Base-by-base conservation (phyloP, 2,797 vertebrate species). In the Hafferia zeledoni region DNA sequence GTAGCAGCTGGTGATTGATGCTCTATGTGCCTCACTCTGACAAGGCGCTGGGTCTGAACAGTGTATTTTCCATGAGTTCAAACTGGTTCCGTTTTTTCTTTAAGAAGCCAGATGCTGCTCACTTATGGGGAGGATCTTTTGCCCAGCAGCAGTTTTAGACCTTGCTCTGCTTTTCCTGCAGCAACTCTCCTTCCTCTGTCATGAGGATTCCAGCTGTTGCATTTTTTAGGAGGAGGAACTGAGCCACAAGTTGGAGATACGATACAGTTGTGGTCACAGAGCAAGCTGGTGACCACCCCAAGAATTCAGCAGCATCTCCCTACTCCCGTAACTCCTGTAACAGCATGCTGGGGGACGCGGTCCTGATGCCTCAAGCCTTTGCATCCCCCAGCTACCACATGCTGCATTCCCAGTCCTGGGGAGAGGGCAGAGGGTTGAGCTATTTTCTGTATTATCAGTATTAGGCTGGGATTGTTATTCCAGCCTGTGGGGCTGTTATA, bases 1-100 rank as follows among this genome's bases (percentile, higher is more conserved):
- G 88, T 49, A 95, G 37, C 76, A 94, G 76, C 50, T 63, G 30
- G 18, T 71, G 46, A 85, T 60, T 53, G 69, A 77, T 85, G 77
- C 19, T 64, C 68, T 59, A 22, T 13, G 59, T 1, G 5, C 43
- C 22, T 96, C 71, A 37, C 41, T 80, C 55, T 0, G 2, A 70
- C 35, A 77, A 53, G 35, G 52, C 92, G 55, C 69, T 74, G 68
- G 23, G 39, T 57, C 46, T 68, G 57, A 87, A 37, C 20, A 20
- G 25, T 8, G 5, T 63, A 30, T 93, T 84, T 94, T 91, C 71
- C 43, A 50, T 78, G 80, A 71, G 15, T 70, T 93, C 80, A 67
- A 39, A 76, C n/a, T 79, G 13, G 18, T 49, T 69, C 28, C 18
- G 13, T 59, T 35, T 72, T 72, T 52, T 49, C 47, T 86, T 67